Evolutionary conservation across 2,113 vertebrate species (phyloP), one percentile per base, ranked within the genome.

Genomic region (Ginglymostoma cirratum): DNA sequence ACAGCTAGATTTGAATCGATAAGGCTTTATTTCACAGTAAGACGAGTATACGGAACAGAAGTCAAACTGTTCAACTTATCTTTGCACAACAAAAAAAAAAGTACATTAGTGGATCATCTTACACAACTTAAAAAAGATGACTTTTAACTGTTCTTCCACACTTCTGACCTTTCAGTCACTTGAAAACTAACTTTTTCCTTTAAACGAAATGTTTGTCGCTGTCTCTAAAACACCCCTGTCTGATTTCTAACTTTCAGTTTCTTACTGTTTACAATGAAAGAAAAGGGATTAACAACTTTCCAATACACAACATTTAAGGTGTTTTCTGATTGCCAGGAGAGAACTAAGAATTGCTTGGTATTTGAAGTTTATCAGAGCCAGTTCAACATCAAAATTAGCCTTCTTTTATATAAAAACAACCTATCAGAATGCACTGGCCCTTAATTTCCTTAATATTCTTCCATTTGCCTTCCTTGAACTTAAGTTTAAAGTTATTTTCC

Each of bases 21-120:
- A 93, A 93, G 19, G 89, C 34, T 66, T 93, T 66, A 93, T 93
- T 93, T 66, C 61, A 66, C n/a, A 93, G 89, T 93, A 93, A 66
- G 61, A 93, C n/a, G 89, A 93, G n/a, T 19, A 65, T 61, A 38
- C 89, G 42, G 61, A 90, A 66, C 61, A n/a, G 55, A 66, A 65
- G 19, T 67, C 65, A 93, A 93, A 93, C 65, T 93, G 61, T 38
- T 10, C 2, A 30, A 92, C 55, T 92, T 92, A 92, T 65, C 87
- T 65, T 92, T n/a, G 87, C 30, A 2, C 65, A 93, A 66, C 23
- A 38, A 93, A 92, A 27, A 27, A 55, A 38, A 93, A 34, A 38
- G 89, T 38, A 67, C n/a, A 66, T 66, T 2, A 38, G 61, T 66
- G 87, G 27, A 55, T 92, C 27, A 17, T 65, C 55, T 61, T 92